Base-by-base conservation (phyloP, 2,888 invertebrate genomes). In the Eristalinus sepulchralis region DNA sequence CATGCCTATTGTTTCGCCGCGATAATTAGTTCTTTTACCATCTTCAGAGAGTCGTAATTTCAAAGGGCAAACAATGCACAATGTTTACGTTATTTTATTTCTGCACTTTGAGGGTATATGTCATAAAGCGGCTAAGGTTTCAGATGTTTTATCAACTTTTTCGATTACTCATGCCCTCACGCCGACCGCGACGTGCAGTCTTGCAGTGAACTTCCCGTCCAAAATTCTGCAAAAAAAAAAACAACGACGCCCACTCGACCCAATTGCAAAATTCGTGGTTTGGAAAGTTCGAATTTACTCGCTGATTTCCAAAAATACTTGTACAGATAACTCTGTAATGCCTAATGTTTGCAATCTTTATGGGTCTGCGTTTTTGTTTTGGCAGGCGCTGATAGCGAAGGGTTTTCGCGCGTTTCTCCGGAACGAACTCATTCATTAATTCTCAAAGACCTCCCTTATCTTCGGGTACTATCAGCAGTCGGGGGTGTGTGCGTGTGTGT, bases 371-470 rank as follows among this genome's bases (percentile, higher is more conserved):
- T 17, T 47, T 47, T 47, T 47, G 47, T 47, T 47, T 47, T 47
- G 47, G 0, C 3, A 8, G 8, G 17, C 47, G 47, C 17, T 68
- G 68, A 68, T 68, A 68, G 57, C 31, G 47, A 33, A 47, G 57
- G 57, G 20, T 57, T 33, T 55, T 57, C 57, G 67, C 55, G 22
- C 34, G 34, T 33, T 68, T 57, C 17, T 57, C 11, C 11, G 17
- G 47, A 39, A 66, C 47, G 9, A 31, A 31, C 66, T 53, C 66
- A 27, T 66, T 66, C 47, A 66, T 66, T 17, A 66, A 31, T n/a
- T 13, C 24, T 47, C n/a, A 13, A 27, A 24, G n/a, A 17, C 47
- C 47, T 66, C n/a, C 17, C 47, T 66, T 66, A 66, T 66, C 66
- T 6, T 5, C 24, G 39, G 24, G 11, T 47, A 10, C 39, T 39